Evolutionary conservation across 2,888 invertebrate species (phyloP).

Genomic region (Cacoxenus indagator): DNA sequence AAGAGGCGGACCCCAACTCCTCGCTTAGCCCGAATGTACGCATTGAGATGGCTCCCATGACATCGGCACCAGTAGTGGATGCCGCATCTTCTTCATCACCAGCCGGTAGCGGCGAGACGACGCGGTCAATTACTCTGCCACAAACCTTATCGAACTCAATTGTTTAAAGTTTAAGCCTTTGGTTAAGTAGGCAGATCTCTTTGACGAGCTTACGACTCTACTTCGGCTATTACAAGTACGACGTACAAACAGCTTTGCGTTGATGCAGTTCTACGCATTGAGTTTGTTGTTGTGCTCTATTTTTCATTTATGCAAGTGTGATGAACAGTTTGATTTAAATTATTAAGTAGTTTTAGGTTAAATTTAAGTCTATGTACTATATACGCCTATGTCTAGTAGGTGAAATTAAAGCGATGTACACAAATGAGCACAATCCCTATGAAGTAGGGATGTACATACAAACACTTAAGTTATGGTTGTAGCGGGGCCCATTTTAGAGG

Average conservation of each 20-base stretch:
- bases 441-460: no score
- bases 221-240: neutral
- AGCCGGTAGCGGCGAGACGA: constrained; percentile 31
- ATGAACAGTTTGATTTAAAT: constrained; percentile 22
- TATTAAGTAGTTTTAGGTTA: constrained; percentile 13
- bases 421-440: no score
- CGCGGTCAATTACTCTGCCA: constrained; percentile 23
- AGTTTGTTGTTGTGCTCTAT: neutral
- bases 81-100: constrained; percentile 51
- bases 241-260: neutral
- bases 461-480: no score
- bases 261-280: neutral
- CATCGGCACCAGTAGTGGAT: constrained; percentile 10
- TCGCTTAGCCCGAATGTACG: neutral
- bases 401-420: neutral
- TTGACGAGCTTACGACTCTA: constrained; percentile 16
- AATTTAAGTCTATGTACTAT: constrained; percentile 26
- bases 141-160: constrained; percentile 29
- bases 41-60: neutral
- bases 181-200: constrained; percentile 26
- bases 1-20: constrained; percentile 42
- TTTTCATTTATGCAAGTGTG: constrained; percentile 25
- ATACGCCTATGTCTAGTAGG: neutral
- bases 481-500: no score
- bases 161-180: no score